Conservation (phyloP, 1,140 invertebrate species). For the Pinna nobilis region DNA sequence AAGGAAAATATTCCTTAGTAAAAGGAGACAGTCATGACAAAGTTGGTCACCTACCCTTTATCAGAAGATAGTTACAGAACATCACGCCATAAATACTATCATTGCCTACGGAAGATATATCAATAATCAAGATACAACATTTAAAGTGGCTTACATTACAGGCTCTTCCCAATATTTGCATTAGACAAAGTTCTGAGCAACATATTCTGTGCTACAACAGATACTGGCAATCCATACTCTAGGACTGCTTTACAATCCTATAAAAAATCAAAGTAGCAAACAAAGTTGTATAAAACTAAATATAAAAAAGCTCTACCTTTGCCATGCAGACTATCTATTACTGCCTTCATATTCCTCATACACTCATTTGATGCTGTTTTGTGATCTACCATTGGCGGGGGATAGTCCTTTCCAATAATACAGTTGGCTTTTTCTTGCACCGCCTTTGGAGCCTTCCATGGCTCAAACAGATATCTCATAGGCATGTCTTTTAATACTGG, state of each 20-base stretch:
- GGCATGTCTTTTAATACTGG: slow-evolving; percentile 74
- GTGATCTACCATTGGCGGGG: slow-evolving; percentile 74
- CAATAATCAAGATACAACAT: no score
- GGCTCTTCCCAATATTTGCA: no score
- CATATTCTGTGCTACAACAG: not conserved
- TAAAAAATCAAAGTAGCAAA: not conserved
- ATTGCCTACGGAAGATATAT: no score
- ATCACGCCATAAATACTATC: no score
- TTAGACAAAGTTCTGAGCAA: not conserved
- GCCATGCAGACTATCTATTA: slow-evolving; percentile 45
- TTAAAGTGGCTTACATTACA: no score
- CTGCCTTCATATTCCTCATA: slow-evolving; percentile 60
- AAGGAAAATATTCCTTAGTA: no score
- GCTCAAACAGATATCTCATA: slow-evolving; percentile 75
- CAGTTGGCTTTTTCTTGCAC: slow-evolving; percentile 74
- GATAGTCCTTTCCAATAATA: slow-evolving; percentile 76
- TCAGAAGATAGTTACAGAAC: no score
- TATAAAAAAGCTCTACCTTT: slow-evolving; percentile 25
- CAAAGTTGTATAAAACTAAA: not conserved
- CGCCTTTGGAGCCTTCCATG: slow-evolving; percentile 75
- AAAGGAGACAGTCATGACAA: no score
- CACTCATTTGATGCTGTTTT: slow-evolving; percentile 69
- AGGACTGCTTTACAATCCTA: no score
- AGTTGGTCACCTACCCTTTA: no score
- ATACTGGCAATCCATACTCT: not conserved